A percentile compares a stretch with the other conserved stretches of the same genome.
Conservation (phyloP, 2,113 vertebrate species). For the Oreochromis tanganicae region DNA sequence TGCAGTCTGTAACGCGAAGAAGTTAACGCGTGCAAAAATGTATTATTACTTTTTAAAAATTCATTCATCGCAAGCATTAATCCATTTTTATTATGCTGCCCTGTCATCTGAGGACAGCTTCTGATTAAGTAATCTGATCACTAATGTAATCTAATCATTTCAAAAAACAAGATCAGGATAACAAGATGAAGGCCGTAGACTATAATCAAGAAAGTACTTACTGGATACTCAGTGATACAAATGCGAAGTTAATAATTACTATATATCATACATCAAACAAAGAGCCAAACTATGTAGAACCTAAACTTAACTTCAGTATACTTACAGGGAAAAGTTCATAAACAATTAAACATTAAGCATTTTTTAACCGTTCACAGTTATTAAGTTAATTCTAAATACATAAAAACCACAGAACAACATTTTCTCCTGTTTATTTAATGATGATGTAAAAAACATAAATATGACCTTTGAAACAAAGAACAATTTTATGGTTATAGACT, state of each 20-base stretch:
- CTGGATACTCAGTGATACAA: not conserved
- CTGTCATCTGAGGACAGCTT: not conserved
- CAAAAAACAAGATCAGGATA: not conserved
- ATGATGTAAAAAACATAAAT: not conserved
- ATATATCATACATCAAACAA: not conserved
- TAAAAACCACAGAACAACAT: not conserved
- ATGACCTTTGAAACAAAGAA: not conserved
- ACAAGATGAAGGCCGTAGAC: not conserved
- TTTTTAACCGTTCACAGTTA: not conserved
- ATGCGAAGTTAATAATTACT: not conserved
- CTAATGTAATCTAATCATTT: not conserved
- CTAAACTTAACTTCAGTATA: not conserved
- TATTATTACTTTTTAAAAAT: not conserved
- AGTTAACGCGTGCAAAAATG: not conserved
- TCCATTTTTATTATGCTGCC: not conserved
- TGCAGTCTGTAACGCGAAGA: conserved; percentile 17
- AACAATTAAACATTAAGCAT: not conserved
- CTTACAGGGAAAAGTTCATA: not conserved
- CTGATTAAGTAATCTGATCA: not conserved
- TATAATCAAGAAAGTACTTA: not conserved
- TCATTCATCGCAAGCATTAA: not conserved
- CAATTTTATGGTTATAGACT: not conserved
- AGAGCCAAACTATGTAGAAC: not conserved
- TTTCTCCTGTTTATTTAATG: not conserved
- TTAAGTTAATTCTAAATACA: not conserved